Base-by-base conservation (phyloP, 2,113 vertebrate species). In the Esox niger region DNA sequence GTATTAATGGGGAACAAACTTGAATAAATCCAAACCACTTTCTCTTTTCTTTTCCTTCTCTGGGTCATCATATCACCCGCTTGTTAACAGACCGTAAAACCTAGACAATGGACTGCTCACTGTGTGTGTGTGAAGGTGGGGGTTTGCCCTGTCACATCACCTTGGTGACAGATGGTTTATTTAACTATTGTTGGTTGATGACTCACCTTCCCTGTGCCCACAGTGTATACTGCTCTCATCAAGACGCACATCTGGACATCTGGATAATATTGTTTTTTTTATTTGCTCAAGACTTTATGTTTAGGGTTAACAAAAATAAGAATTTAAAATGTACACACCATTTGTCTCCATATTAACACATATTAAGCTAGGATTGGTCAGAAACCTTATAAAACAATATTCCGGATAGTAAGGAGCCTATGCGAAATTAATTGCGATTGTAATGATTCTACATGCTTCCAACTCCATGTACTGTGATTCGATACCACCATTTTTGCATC, bases 131-230 rank as follows among this genome's bases (percentile, higher is more conserved):
- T 21, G n/a, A 46, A 21, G 77, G 66, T 64, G 72, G 73, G 78
- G 80, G 72, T 73, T 79, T 80, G 74, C 72, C 66, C 70, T n/a
- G 68, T 68, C 33, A 69, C 67, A 74, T 85, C 78, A 75, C 77
- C 64, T 66, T 73, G 77, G 83, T 60, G 81, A 86, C 70, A 0
- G 55, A 60, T 64, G 71, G 23, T 52, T 73, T 82, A 80, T 83
- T 82, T 79, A 85, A 69, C 75, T 64, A n/a, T 66, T 63, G 74
- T 68, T 67, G 46, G 59, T 62, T 29, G 5, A 31, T 79, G 78
- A 86, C 63, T 80, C 81, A 79, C 56, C 62, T 47, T 33, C 43
- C 52, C 58, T 62, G 66, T 31, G 64, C 52, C 27, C 17, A 23
- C 17, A 13, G 25, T 13, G 8, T 23, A 57, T 59, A 27, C 17